Evolutionary conservation across 2,888 invertebrate genomes (phyloP).

Genomic region (Matsumyia berberina): DNA sequence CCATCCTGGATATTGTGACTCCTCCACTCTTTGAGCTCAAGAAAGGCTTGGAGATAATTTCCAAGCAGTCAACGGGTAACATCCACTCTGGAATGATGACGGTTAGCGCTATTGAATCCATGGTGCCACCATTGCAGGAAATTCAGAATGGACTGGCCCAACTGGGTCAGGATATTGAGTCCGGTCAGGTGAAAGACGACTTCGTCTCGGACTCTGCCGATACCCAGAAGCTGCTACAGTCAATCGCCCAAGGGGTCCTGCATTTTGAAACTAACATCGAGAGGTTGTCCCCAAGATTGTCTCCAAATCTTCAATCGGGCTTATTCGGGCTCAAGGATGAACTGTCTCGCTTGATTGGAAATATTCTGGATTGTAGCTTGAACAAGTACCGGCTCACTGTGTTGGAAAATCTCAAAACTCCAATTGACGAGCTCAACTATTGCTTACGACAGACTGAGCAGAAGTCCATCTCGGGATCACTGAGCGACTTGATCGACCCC

Average conservation of each 20-base stretch:
- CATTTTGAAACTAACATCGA: conserved; percentile 84
- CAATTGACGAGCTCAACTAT: conserved; percentile 85
- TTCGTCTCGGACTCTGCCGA: conserved; percentile 82
- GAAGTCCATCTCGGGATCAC: conserved; percentile 82
- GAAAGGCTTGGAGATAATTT: conserved; percentile 86
- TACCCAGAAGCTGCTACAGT: conserved; percentile 83
- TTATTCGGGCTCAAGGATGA: conserved; percentile 85
- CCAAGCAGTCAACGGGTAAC: conserved; percentile 80
- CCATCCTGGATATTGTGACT: conserved; percentile 87
- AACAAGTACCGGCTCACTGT: conserved; percentile 83
- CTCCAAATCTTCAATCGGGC: conserved; percentile 79
- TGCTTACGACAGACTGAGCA: conserved; percentile 84
- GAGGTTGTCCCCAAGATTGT: conserved; percentile 79
- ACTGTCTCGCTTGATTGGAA: conserved; percentile 86
- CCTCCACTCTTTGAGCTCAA: conserved; percentile 88
- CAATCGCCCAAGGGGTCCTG: conserved; percentile 83
- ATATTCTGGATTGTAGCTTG: conserved; percentile 85
- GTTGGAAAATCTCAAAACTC: conserved; percentile 85
- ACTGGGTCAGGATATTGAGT: conserved; percentile 84
- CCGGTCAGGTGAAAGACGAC: conserved; percentile 81
- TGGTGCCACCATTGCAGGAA: conserved; percentile 86
- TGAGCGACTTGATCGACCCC: conserved; percentile 83
- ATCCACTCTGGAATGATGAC: conserved; percentile 83
- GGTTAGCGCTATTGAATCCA: conserved; percentile 84
- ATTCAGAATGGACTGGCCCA: conserved; percentile 86